Base-by-base conservation (phyloP, 2,888 invertebrate species). In the Gryllus longicercus region DNA sequence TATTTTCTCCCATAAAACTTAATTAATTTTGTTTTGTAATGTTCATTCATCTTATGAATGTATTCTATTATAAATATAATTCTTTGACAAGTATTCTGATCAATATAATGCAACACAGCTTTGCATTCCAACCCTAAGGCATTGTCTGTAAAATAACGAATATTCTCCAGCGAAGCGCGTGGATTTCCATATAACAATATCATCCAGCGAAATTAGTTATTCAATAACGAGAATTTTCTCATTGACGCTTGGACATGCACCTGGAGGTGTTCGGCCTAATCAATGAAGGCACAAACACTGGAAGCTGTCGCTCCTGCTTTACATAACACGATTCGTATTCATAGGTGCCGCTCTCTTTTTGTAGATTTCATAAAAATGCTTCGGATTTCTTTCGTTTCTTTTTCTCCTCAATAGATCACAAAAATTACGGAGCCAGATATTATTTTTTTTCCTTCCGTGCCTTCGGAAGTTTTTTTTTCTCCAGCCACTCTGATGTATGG, bases 251-350 rank as follows among this genome's bases (percentile, higher is more conserved):
- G 16, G 63, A 63, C 63, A 63, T n/a, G 63, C 63, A 18, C 63
- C 63, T 18, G 63, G 14, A n/a, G 14, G 63, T 63, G 16, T n/a
- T 63, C n/a, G 63, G 63, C 63, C 63, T 63, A 63, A 63, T 63
- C 63, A 63, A 63, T 63, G 63, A 63, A n/a, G 63, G 16, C 63
- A 63, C 63, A 14, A n/a, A 63, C 63, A 63, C 63, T n/a, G n/a
- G 63, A n/a, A 63, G 63, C 63, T n/a, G 63, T 63, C 63, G n/a
- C 63, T 63, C n/a, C 63, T 63, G 63, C 63, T 63, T 63, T 63
- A 5, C 63, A 63, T 63, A 63, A 63, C 63, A n/a, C n/a, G 63
- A 14, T 63, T 63, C 63, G 63, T 63, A 63, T 63, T 63, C 63
- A 63, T 63, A 5, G 63, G n/a, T n/a, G 63, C n/a, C n/a, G n/a